These are phyloP conservation scores for Paratilapia polleni DNA, from an alignment of 2,113 vertebrate species.

Conservation along the genomic window DNA sequence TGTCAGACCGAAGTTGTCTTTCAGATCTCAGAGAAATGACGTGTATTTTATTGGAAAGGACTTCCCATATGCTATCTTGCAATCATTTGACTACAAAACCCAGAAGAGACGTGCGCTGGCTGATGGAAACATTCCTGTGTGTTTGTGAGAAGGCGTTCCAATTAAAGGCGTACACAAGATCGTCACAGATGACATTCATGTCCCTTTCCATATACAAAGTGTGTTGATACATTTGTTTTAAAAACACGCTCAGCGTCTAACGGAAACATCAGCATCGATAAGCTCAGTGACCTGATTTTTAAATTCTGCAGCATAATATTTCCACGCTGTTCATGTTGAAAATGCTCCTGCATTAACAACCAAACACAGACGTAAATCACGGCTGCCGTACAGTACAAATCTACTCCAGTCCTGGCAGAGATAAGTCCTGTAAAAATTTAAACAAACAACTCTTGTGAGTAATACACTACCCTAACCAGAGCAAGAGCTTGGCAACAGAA, in stretches of 20 bases:
- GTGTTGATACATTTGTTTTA: no score
- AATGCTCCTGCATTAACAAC: background rate
- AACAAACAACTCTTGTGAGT: background rate
- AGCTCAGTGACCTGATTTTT: background rate
- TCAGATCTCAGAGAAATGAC: background rate
- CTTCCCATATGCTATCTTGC: background rate
- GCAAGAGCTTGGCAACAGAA: constrained; percentile 27
- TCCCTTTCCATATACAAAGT: background rate
- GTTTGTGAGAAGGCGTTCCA: background rate
- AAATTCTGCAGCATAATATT: background rate
- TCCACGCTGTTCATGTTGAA: background rate
- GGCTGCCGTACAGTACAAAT: background rate
- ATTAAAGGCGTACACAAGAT: no score
- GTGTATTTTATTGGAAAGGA: background rate
- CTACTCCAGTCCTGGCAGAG: background rate
- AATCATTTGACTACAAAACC: background rate
- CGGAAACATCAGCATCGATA: no score
- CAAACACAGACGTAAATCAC: background rate
- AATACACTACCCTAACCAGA: constrained; percentile 10
- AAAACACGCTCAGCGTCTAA: no score
- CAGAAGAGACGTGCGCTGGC: background rate
- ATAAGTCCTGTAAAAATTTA: background rate
- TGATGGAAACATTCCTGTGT: background rate
- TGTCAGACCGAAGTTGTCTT: background rate
- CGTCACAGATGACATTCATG: background rate